Base-by-base conservation (phyloP, 2,888 invertebrate species). In the Oeneis ivallda region DNA sequence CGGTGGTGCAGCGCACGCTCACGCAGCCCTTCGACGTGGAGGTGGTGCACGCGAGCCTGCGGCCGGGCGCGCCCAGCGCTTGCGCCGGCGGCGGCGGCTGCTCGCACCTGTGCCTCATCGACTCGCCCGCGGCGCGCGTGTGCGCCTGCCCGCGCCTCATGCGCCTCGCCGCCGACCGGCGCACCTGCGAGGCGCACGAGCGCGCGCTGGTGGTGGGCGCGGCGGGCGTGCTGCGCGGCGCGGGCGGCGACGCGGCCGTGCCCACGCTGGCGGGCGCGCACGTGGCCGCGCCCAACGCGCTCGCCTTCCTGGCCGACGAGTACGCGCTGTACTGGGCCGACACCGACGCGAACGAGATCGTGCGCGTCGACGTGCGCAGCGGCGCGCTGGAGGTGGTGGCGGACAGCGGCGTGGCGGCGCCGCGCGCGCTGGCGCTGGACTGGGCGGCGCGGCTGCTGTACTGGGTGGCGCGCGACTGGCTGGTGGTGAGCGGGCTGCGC, bases 11-110 rank as follows among this genome's bases (percentile, higher is more conserved):
- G 83, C 93, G 96, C 72, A 96, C 97, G 11, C 93, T 96, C 69
- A 95, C 96, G 2, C 98, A 98, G 83, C 98, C 98, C 0, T 98
- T 98, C 92, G 98, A 98, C 82, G 94, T 98, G 70, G 96, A 97
- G 85, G 86, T 89, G 76, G 78, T 90, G 74, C 90, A 90, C 78
- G 81, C 87, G 69, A 81, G 82, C 72, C 86, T 86, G n/a, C 91
- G 90, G 80, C 89, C 89, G 65, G 66, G 72, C 45, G 73, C 49
- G 75, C 59, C 84, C 76, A 0, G 69, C 89, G 96, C 96, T 1
- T 97, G 97, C 84, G 81, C 76, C 0, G 92, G 93, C 77, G 95
- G 96, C 84, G 96, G 95, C 19, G 94, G 94, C 72, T 96, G 97
- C 82, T 96, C 96, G 49, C 97, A 97, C 91, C 92, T 97, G 60